Conservation (phyloP, 1,140 invertebrate species). For the Panagrolaimus sp. region DNA sequence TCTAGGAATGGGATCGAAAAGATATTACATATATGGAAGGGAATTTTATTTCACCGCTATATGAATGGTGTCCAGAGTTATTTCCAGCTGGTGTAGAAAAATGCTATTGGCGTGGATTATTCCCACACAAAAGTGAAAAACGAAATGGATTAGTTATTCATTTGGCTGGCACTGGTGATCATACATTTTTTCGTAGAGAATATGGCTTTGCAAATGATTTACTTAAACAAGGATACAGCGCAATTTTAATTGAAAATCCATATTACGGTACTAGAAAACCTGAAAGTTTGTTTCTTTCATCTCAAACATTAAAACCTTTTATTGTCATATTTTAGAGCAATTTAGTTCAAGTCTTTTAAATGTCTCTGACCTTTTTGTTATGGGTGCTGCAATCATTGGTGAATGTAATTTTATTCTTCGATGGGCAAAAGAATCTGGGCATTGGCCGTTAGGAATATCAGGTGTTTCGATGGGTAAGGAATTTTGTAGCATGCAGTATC, state of each 20-base stretch:
- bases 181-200: slow-evolving; percentile 84
- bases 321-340: slow-evolving; percentile 45
- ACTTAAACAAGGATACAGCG: slow-evolving; percentile 78
- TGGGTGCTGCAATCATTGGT: slow-evolving; percentile 91
- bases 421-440: slow-evolving; percentile 82
- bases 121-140: slow-evolving; percentile 18
- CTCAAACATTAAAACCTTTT: slow-evolving; percentile 20
- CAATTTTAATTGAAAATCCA: slow-evolving; percentile 92
- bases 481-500: slow-evolving; percentile 75
- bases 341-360: slow-evolving; percentile 85
- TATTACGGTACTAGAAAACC: slow-evolving; percentile 88
- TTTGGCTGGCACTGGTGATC: slow-evolving; percentile 93
- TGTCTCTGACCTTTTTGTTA: slow-evolving; percentile 96
- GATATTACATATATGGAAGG: slow-evolving; percentile 77
- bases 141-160: slow-evolving; percentile 70
- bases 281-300: slow-evolving; percentile 68
- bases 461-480: slow-evolving; percentile 86
- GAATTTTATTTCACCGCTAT: slow-evolving; percentile 78
- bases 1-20: slow-evolving; percentile 70
- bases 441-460: no score
- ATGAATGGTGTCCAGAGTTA: slow-evolving; percentile 73
- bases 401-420: slow-evolving; percentile 84
- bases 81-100: slow-evolving; percentile 78
- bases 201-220: slow-evolving; percentile 69
- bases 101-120: slow-evolving; percentile 61